phyloP scores from a whole-genome alignment of 23 tunicate genomes.

The Trididemnum nubilum region DNA sequence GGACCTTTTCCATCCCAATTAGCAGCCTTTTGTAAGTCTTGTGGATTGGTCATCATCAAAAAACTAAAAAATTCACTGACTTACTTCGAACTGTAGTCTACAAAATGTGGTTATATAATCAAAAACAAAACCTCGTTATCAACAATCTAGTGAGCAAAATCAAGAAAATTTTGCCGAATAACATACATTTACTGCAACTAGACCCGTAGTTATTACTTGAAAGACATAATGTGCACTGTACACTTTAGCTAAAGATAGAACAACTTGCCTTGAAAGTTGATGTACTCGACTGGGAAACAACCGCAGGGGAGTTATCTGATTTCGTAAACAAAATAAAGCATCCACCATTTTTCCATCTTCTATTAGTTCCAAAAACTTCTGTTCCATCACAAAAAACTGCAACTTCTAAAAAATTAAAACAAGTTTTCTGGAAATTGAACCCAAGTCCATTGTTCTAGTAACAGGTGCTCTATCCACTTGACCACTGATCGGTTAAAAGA shows the following conservation, averaged over 20 bases:
- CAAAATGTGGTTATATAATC: neutral
- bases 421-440: neutral
- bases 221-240: no score
- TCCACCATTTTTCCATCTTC: slow-evolving; percentile 82
- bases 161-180: no score
- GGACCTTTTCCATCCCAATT: slow-evolving; percentile 95
- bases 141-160: no score
- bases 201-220: no score
- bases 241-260: neutral
- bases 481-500: no score
- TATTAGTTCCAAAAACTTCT: slow-evolving; percentile 84
- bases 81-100: neutral
- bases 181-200: no score
- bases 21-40: slow-evolving; percentile 78
- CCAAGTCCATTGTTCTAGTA: no score
- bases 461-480: no score
- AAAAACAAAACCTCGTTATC: neutral
- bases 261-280: slow-evolving; percentile 70
- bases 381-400: slow-evolving; percentile 78
- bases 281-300: slow-evolving; percentile 63
- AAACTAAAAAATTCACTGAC: slow-evolving; percentile 36
- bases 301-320: slow-evolving; percentile 69
- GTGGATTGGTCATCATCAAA: slow-evolving; percentile 73
- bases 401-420: slow-evolving; percentile 62
- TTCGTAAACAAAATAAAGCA: slow-evolving; percentile 74